Conservation (phyloP, 2,797 vertebrate species). For the Intellagama lesueurii region DNA sequence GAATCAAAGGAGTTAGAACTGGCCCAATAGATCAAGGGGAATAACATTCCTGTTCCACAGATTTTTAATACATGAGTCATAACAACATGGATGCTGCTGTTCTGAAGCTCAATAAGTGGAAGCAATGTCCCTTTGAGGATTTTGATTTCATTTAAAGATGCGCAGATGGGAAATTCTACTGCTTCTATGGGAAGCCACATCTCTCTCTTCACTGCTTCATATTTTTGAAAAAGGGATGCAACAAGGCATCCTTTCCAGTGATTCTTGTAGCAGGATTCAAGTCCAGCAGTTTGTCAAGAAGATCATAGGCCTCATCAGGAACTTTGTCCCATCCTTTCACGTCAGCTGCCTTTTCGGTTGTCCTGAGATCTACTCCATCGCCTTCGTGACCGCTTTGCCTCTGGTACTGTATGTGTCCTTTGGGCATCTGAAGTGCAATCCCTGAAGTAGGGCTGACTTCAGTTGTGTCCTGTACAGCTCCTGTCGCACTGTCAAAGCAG, state of each 20-base stretch:
- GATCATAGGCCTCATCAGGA: constrained; percentile 89
- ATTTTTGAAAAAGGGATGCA: constrained; percentile 89
- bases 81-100: constrained; percentile 8
- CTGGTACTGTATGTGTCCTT: constrained; percentile 28
- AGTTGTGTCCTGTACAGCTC: not conserved
- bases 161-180: constrained; percentile 8
- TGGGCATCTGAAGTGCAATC: not conserved
- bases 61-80: constrained; percentile 27
- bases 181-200: not conserved
- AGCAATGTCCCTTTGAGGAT: constrained; percentile 23
- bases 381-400: constrained; percentile 49
- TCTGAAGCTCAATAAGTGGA: constrained; percentile 25
- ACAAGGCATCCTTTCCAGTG: constrained; percentile 87
- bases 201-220: constrained; percentile 62
- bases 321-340: constrained; percentile 87
- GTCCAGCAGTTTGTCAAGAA: constrained; percentile 93
- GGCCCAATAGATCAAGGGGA: not conserved
- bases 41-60: not conserved
- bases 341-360: constrained; percentile 34
- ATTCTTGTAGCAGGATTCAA: constrained; percentile 93
- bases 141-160: constrained; percentile 48
- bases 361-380: constrained; percentile 36
- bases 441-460: constrained; percentile 45
- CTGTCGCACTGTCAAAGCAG: constrained; percentile 33
- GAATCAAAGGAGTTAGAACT: not conserved